Conservation (phyloP, 2,113 vertebrate species). For the Struthio camelus region DNA sequence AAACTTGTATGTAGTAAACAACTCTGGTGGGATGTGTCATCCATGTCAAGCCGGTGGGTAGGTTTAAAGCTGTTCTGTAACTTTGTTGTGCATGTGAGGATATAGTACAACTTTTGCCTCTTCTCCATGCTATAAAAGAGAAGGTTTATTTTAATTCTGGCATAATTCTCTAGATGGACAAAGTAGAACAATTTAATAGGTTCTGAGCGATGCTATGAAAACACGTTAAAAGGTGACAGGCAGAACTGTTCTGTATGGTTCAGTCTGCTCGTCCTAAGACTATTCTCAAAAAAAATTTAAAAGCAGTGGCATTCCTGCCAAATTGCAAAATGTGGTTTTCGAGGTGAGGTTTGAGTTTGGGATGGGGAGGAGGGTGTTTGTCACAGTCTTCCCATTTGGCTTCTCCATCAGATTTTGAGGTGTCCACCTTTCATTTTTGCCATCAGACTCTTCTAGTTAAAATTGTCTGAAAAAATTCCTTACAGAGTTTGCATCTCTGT, state of each 20-base stretch:
- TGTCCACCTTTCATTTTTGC: background rate
- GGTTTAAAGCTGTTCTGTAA: background rate
- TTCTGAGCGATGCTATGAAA: background rate
- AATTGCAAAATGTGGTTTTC: background rate
- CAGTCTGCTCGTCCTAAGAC: background rate
- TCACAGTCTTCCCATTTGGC: background rate
- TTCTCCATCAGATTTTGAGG: background rate
- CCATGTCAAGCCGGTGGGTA: background rate
- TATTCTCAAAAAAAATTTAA: background rate
- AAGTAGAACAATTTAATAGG: background rate
- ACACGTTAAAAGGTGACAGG: background rate
- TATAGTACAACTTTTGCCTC: background rate
- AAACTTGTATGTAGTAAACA: slow-evolving; percentile 38
- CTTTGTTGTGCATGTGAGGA: background rate
- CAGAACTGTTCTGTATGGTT: background rate
- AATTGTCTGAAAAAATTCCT: background rate
- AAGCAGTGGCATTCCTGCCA: background rate
- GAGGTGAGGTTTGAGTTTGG: background rate
- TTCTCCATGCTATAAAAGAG: background rate
- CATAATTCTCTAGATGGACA: background rate
- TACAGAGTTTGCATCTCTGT: background rate
- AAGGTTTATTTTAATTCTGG: background rate
- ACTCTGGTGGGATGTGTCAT: background rate
- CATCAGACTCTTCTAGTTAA: background rate
- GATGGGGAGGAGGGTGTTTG: background rate